Evolutionary conservation across 2,113 vertebrate species (phyloP).

Genomic region (Chauna torquata): DNA sequence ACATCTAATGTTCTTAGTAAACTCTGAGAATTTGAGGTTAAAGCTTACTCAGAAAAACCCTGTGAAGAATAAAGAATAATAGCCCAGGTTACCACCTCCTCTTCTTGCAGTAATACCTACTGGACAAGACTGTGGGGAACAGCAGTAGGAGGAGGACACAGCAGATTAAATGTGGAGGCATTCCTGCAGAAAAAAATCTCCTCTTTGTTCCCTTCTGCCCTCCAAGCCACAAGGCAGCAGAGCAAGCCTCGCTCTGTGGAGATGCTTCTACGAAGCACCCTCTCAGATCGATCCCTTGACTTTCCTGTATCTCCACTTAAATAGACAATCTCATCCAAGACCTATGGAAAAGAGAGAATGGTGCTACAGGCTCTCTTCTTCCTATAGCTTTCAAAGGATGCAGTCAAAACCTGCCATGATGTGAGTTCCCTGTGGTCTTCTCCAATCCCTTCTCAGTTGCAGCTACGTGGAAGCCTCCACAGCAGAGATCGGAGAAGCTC

Average conservation of each 20-base stretch:
- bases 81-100: background rate
- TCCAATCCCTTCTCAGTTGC: background rate
- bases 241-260: background rate
- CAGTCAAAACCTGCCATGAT: background rate
- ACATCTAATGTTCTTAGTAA: background rate
- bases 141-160: background rate
- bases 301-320: background rate
- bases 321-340: background rate
- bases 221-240: background rate
- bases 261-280: background rate
- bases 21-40: background rate
- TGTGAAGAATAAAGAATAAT: background rate
- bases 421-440: accelerated
- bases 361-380: background rate
- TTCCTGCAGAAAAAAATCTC: background rate
- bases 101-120: background rate
- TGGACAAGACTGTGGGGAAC: background rate
- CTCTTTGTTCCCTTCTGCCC: background rate
- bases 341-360: background rate
- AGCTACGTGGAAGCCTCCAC: background rate
- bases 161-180: background rate
- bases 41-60: background rate
- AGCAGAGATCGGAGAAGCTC: background rate
- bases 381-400: background rate
- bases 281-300: background rate